These are phyloP conservation scores for Propithecus coquereli DNA, from an alignment of 2,113 vertebrate species.

Conservation along the genomic window DNA sequence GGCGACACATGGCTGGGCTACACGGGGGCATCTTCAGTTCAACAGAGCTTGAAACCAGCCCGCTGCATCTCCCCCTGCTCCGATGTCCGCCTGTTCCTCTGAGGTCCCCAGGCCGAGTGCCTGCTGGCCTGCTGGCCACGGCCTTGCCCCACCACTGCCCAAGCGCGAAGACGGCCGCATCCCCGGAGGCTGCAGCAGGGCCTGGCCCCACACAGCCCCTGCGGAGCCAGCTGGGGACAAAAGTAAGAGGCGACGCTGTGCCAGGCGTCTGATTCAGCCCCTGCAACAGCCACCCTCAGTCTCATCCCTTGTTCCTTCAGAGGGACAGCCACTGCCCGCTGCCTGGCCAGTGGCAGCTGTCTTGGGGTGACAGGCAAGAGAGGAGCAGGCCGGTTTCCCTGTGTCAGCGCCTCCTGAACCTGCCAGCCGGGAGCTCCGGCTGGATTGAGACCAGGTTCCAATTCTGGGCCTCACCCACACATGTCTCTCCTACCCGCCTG, in stretches of 20 bases:
- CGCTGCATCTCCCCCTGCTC: not conserved
- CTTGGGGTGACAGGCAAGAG: not conserved
- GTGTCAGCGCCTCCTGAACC: not conserved
- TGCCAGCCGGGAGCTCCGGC: not conserved
- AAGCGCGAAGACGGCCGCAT: accelerated
- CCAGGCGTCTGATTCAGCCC: not conserved
- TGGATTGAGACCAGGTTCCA: not conserved
- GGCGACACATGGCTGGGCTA: not conserved
- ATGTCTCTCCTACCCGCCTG: not conserved
- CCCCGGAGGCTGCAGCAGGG: not conserved
- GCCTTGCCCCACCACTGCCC: not conserved
- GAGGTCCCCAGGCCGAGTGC: not conserved
- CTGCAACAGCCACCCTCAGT: not conserved
- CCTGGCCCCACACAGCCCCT: not conserved
- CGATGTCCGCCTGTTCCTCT: not conserved
- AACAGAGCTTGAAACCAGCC: not conserved
- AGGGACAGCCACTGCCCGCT: not conserved
- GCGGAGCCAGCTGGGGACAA: not conserved
- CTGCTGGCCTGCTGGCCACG: accelerated
- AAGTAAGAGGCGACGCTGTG: accelerated
- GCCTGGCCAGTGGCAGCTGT: not conserved
- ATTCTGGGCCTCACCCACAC: not conserved
- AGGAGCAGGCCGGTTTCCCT: not conserved
- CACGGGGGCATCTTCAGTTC: not conserved
- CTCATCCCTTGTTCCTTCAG: not conserved